Evolutionary conservation across 2,888 invertebrate species (phyloP), one percentile per base, ranked within the genome.

Genomic region (Leucophora obtusa): DNA sequence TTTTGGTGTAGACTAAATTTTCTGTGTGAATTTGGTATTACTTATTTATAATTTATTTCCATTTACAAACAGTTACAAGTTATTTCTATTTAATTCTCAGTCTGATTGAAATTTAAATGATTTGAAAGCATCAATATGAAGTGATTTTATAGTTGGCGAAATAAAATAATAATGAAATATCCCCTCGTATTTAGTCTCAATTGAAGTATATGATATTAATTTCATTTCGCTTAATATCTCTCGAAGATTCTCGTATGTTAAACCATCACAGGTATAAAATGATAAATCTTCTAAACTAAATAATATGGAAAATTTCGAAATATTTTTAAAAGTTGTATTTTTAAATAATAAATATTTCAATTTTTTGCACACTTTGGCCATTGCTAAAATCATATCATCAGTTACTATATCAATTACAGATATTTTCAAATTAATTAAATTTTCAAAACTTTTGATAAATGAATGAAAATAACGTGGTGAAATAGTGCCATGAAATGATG

Each of bases 91-190:
- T 28, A 28, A 71, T 43, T 77, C 58, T 18, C 21, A 18, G 33
- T 51, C 70, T 0, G 70, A 24, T n/a, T 53, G 53, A 43, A 77
- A 77, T 24, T 77, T 65, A 59, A 71, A 77, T 1, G 70, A 21
- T 71, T 71, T 65, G 9, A 77, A 59, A 58, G 70, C 43, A 24
- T 71, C 76, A 47, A 77, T 69, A 24, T 59, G 83, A 83, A 82
- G 82, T 72, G 85, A 85, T 84, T 84, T 86, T 69, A 84, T 43
- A 7, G 72, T 63, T 6, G 80, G 76, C n/a, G 80, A 33, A 11
- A 76, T 21, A 60, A 79, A 75, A 35, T 75, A 63, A 11, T 74
- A 73, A 15, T 74, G 63, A 18, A 79, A 74, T 11, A 69, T 5
- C 0, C 73, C 79, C 10, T 63, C 47, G 24, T 74, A 74, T 54